These are phyloP conservation scores for Tolypeutes matacus DNA, from an alignment of 2,797 vertebrate species.

Conservation along the genomic window DNA sequence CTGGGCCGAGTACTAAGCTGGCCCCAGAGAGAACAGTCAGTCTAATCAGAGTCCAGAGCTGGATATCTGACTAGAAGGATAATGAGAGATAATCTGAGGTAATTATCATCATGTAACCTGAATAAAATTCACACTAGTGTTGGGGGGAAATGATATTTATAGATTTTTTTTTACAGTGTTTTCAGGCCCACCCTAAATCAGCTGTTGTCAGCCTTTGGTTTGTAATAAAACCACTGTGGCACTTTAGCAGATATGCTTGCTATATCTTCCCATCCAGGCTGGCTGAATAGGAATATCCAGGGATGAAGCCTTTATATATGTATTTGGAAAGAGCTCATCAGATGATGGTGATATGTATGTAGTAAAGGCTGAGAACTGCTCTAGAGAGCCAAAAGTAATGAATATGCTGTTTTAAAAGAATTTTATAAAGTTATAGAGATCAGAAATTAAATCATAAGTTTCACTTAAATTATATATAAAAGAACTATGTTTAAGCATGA, in stretches of 20 bases:
- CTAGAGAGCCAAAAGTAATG: background rate
- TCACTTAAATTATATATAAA: background rate
- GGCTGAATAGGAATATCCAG: background rate
- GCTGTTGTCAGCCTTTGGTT: background rate
- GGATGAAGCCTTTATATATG: background rate
- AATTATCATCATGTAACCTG: background rate
- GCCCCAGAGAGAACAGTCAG: background rate
- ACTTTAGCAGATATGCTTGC: background rate
- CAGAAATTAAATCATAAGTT: background rate
- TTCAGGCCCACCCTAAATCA: conserved; percentile 27
- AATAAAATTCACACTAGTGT: conserved; percentile 1
- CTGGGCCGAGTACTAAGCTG: background rate
- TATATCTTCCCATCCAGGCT: background rate
- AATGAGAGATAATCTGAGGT: conserved; percentile 23
- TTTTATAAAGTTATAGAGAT: background rate
- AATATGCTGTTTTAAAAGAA: background rate
- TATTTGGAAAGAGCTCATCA: background rate
- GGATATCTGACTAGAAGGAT: background rate
- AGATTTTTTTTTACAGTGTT: conserved; percentile 43
- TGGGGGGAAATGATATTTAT: conserved; percentile 42
- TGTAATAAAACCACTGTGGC: background rate
- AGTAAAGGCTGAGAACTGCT: background rate
- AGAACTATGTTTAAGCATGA: background rate
- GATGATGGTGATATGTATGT: background rate
- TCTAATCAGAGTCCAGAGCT: background rate